Conservation (phyloP, 1,140 invertebrate genomes). For the Tetragnatha versicolor region DNA sequence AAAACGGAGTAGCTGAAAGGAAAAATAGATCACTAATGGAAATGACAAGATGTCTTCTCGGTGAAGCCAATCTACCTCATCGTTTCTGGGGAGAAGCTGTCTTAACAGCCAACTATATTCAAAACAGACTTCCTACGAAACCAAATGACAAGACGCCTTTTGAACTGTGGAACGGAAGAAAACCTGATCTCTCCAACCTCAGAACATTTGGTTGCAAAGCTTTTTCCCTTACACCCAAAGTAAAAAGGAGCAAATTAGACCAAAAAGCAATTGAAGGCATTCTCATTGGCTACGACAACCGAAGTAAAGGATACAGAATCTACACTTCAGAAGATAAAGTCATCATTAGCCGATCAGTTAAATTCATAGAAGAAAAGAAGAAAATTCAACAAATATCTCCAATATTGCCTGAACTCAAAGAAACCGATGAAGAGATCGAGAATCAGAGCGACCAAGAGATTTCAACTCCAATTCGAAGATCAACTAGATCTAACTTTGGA, state of each 20-base stretch:
- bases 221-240: too few relatives aligned
- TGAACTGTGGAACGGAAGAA: constrained; percentile 49
- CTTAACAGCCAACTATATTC: constrained; percentile 63
- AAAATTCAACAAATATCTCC: too few relatives aligned
- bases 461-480: too few relatives aligned
- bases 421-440: too few relatives aligned
- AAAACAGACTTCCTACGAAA: constrained; percentile 57
- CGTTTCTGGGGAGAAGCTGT: constrained; percentile 66
- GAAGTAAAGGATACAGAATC: constrained; percentile 5
- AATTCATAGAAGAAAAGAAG: constrained; percentile 1
- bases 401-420: too few relatives aligned
- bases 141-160: constrained; percentile 61
- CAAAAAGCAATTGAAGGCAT: not conserved
- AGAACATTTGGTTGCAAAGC: too few relatives aligned
- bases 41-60: constrained; percentile 63
- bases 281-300: constrained; percentile 46
- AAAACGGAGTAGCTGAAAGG: constrained; percentile 68
- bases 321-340: not conserved
- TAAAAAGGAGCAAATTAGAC: constrained; percentile 24
- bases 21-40: constrained; percentile 64
- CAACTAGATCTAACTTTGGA: too few relatives aligned
- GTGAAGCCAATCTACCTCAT: constrained; percentile 61
- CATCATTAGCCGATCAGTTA: not conserved
- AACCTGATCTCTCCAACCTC: too few relatives aligned
- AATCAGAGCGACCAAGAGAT: too few relatives aligned